These are phyloP conservation scores for Dasyurus viverrinus DNA, from an alignment of 2,113 vertebrate species.

Conservation along the genomic window DNA sequence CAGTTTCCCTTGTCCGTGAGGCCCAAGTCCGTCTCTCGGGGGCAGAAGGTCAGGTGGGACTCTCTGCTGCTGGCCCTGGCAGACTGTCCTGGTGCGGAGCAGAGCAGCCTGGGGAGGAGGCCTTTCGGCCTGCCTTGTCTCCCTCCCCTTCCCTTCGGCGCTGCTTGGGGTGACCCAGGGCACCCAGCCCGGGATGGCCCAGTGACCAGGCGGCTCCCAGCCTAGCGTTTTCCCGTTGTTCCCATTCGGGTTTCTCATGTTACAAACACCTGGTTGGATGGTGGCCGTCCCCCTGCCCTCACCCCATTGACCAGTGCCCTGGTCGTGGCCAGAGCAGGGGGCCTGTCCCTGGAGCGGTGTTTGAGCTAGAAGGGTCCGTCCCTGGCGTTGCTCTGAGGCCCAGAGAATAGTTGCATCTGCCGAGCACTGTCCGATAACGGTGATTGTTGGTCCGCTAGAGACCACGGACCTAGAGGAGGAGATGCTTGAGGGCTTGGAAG, in stretches of 20 bases:
- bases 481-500: conserved; percentile 52
- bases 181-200: background rate
- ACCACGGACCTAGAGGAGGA: conserved; percentile 51
- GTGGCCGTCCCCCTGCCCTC: background rate
- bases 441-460: conserved; percentile 69
- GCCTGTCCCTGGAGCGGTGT: background rate
- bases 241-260: background rate
- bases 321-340: background rate
- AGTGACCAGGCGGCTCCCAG: background rate
- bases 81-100: background rate
- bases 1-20: background rate
- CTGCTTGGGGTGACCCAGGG: background rate
- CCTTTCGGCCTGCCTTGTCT: background rate
- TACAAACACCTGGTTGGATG: background rate
- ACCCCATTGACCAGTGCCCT: background rate
- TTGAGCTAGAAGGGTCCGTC: background rate
- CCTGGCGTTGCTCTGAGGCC: background rate
- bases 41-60: background rate
- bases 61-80: background rate
- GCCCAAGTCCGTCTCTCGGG: background rate
- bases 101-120: background rate
- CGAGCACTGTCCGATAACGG: conserved; percentile 43
- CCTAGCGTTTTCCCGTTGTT: background rate
- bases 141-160: too few relatives aligned
- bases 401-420: background rate